A percentile compares a stretch with the other conserved stretches of the same genome.
Conservation (phyloP, 35 echinoderm and acorn worm genomes). For the Apostichopus japonicus region DNA sequence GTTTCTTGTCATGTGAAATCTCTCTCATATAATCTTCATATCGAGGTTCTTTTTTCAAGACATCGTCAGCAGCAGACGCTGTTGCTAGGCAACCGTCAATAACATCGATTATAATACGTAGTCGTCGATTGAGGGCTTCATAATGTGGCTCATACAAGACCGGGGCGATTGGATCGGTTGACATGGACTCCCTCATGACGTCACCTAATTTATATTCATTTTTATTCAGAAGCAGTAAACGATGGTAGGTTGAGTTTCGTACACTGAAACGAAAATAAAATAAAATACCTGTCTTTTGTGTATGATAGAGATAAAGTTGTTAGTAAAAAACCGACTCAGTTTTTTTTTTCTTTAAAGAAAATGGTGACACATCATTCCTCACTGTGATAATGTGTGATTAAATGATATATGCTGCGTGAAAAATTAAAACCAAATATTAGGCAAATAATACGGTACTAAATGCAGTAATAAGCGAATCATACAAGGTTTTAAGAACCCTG, state of each 20-base stretch:
- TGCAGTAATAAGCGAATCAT: no score
- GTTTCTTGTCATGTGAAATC: no score
- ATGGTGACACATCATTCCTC: no score
- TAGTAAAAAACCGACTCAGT: no score
- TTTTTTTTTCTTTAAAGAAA: no score
- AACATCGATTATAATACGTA: slow-evolving; percentile 67
- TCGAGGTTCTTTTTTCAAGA: slow-evolving; percentile 18
- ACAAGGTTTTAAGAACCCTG: no score
- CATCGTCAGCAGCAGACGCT: slow-evolving; percentile 37
- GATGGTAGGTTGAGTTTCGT: slow-evolving; percentile 80
- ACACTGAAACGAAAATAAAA: slow-evolving; percentile 62
- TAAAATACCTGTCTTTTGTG: not conserved
- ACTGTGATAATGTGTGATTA: no score
- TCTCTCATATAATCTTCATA: not conserved
- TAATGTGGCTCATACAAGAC: slow-evolving; percentile 82
- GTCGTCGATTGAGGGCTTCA: slow-evolving; percentile 82
- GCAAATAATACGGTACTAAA: no score
- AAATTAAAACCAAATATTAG: no score
- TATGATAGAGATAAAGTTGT: no score
- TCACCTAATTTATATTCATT: slow-evolving; percentile 90
- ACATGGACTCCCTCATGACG: slow-evolving; percentile 93
- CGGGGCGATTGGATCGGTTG: slow-evolving; percentile 78
- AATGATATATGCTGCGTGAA: no score
- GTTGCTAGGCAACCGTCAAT: slow-evolving; percentile 61
- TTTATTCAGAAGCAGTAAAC: slow-evolving; percentile 72